Evolutionary conservation across 1,140 invertebrate species (phyloP).

Genomic region (Bombus waltoni): DNA sequence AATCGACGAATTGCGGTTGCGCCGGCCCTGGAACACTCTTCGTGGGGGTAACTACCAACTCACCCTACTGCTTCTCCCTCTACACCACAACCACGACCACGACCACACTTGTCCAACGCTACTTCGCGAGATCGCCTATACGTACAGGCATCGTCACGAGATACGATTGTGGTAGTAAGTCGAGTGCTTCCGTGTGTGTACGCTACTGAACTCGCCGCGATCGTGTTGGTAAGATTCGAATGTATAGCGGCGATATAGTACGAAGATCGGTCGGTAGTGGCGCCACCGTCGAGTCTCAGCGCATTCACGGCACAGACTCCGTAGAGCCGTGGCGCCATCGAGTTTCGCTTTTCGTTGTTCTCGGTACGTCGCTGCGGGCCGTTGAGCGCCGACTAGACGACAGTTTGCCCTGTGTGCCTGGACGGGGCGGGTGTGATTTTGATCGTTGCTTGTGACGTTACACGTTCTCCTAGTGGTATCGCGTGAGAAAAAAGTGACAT

Average conservation of each 20-base stretch:
- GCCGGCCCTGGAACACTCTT: slow-evolving; percentile 59
- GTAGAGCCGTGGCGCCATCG: slow-evolving; percentile 59
- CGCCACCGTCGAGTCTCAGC: not conserved
- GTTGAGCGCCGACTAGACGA: slow-evolving; percentile 22
- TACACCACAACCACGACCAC: slow-evolving; percentile 25
- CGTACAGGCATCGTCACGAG: not conserved
- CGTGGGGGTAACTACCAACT: slow-evolving; percentile 41
- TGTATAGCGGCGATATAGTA: not conserved
- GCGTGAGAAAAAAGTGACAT: slow-evolving; percentile 6
- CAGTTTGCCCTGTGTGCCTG: slow-evolving; percentile 61
- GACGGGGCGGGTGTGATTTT: slow-evolving; percentile 26
- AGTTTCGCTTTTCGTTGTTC: slow-evolving; percentile 39
- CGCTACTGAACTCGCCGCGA: not conserved
- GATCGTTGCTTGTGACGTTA: not conserved
- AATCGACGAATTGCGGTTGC: slow-evolving; percentile 69
- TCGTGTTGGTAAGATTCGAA: not conserved
- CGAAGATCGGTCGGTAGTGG: slow-evolving; percentile 17
- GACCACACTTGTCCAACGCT: slow-evolving; percentile 23
- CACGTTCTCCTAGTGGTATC: slow-evolving; percentile 9
- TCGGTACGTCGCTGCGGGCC: slow-evolving; percentile 7
- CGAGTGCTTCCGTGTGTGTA: not conserved
- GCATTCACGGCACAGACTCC: slow-evolving; percentile 48
- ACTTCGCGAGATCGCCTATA: slow-evolving; percentile 33
- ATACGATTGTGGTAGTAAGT: not conserved
- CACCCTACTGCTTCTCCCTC: not conserved